Evolutionary conservation across 1,140 invertebrate genomes (phyloP), one percentile per base, ranked within the genome.

Genomic region (Macrobrachium nipponense): DNA sequence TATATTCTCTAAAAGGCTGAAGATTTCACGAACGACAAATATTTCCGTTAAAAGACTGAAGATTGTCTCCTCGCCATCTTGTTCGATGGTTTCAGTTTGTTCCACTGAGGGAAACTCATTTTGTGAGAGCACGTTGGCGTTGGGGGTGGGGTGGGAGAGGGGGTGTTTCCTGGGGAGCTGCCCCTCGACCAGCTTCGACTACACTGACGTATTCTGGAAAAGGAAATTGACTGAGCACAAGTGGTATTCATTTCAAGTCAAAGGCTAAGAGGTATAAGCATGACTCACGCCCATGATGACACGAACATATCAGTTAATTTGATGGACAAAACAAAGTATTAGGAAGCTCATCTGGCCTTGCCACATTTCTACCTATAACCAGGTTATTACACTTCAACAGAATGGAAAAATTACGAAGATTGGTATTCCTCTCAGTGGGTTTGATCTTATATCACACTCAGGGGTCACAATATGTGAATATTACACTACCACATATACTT

Each of bases 401-500:
- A 51, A 4, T 36, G 51, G 51, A 12, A 51, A 10, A 12, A 51
- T 51, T 6, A 51, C 8, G 51, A 51, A 51, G 51, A 51, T 6
- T 51, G 51, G 12, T 10, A 51, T 51, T 12, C 51, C 12, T 51
- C 51, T 51, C 51, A 6, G 0, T 51, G 51, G 12, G 3, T 10
- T 6, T 51, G 0, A 66, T 11, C 18, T 27, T 20, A n/a, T 20
- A 66, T 20, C 23, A 10, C 64, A 66, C 11, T 20, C 23, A 27
- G 15, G 7, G 15, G 3, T 27, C 68, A 17, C 8, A 70, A 8
- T n/a, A 14, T 27, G 14, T 6, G 14, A 70, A 17, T 15, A 8
- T n/a, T 17, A 18, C 15, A 23, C 66, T 51, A 12, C 1, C 18
- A 70, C 68, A 23, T n/a, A 43, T 59, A 86, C 84, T 82, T 80